Percentiles rank a stretch among this genome's conserved stretches.
Conservation (phyloP, 2,113 vertebrate genomes). For the Psettodes erumei region DNA sequence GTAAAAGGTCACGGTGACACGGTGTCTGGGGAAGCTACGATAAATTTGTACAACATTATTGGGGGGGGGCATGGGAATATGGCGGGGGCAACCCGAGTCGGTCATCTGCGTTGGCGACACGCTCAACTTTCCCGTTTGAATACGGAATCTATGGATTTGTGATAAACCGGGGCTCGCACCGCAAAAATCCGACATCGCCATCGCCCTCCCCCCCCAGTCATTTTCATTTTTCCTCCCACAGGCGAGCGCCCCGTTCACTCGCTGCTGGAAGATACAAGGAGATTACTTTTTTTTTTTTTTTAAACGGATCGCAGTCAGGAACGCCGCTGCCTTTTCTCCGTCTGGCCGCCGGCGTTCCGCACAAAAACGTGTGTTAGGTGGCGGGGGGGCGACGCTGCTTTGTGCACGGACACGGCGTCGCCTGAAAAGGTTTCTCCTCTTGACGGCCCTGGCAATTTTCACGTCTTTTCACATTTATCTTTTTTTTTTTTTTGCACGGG, state of each 20-base stretch:
- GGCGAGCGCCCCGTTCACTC: conserved; percentile 59
- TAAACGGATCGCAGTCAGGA: too few relatives aligned
- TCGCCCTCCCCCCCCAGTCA: conserved; percentile 29
- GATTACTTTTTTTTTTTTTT: conserved; percentile 72
- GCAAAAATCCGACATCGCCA: conserved; percentile 47
- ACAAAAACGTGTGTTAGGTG: conserved; percentile 14
- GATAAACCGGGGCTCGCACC: conserved; percentile 17
- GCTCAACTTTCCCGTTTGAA: conserved; percentile 28
- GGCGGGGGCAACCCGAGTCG: too few relatives aligned
- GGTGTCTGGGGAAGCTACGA: conserved; percentile 45
- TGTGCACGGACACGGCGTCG: too few relatives aligned
- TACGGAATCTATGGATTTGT: conserved; percentile 10
- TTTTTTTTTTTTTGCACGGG: too few relatives aligned
- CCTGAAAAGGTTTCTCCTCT: conserved; percentile 37
- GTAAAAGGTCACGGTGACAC: conserved; percentile 73
- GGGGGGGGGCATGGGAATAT: too few relatives aligned
- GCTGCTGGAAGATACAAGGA: conserved; percentile 30
- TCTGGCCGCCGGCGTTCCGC: background rate
- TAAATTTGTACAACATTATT: conserved; percentile 55
- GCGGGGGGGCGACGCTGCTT: conserved; percentile 14
- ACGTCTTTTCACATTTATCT: conserved; percentile 15
- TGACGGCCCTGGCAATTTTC: conserved; percentile 12
- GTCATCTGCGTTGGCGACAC: background rate
- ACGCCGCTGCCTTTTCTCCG: background rate
- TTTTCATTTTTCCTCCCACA: conserved; percentile 59